Evolutionary conservation across 2,888 invertebrate species (phyloP).

Genomic region (Melangyna quadrimaculata): DNA sequence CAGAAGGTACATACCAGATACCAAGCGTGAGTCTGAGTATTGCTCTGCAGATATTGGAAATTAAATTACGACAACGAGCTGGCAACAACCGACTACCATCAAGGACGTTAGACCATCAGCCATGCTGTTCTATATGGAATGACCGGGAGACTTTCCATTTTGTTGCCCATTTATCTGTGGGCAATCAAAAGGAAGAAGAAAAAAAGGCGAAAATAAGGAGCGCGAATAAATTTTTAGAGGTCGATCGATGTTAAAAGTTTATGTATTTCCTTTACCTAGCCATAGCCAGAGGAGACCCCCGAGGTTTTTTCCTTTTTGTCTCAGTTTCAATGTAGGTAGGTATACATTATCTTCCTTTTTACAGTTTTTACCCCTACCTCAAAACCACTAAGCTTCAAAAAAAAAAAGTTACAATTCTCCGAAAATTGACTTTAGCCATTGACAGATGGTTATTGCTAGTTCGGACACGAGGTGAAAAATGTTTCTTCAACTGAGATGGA

Average conservation of each 20-base stretch:
- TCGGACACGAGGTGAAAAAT: constrained; percentile 69
- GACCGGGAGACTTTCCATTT: background rate
- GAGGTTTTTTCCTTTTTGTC: constrained; percentile 23
- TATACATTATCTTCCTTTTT: background rate
- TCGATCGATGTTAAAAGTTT: constrained; percentile 35
- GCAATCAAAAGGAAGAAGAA: constrained; percentile 43
- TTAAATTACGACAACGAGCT: constrained; percentile 68
- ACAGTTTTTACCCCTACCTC: no score
- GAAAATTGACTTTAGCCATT: constrained; percentile 67
- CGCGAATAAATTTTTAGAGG: constrained; percentile 29
- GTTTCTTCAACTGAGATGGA: constrained; percentile 54
- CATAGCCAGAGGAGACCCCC: constrained; percentile 2
- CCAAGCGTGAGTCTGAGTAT: constrained; percentile 7
- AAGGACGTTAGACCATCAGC: background rate
- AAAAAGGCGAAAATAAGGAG: constrained; percentile 1
- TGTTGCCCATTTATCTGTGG: constrained; percentile 63
- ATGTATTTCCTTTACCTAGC: constrained; percentile 39
- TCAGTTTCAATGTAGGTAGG: constrained; percentile 14
- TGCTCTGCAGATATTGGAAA: constrained; percentile 65
- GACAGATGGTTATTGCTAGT: constrained; percentile 70
- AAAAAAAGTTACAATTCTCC: constrained; percentile 38
- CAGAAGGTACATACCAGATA: constrained; percentile 4
- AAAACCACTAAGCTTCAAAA: background rate
- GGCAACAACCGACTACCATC: constrained; percentile 40
- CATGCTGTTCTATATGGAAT: background rate